These are phyloP conservation scores for Lepidochitona cinerea DNA, from an alignment of 2,888 invertebrate species.

Conservation along the genomic window DNA sequence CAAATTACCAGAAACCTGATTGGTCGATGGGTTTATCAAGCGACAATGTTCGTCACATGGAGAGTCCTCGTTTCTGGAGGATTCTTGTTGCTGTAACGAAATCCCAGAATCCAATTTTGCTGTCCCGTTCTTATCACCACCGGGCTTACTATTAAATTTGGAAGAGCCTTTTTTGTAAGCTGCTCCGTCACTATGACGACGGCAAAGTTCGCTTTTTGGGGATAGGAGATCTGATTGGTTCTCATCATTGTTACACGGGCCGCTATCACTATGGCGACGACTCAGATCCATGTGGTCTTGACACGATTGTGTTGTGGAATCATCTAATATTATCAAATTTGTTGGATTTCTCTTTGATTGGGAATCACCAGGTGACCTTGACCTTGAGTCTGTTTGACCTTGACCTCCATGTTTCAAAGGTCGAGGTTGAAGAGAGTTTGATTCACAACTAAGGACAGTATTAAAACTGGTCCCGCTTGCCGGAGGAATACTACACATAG, in stretches of 20 bases:
- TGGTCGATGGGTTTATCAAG: not conserved
- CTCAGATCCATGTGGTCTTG: not conserved
- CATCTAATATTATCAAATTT: not conserved
- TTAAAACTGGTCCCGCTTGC: not conserved
- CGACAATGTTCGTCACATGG: not conserved
- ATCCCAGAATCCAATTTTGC: not conserved
- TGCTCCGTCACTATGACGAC: not conserved
- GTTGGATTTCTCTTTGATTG: not conserved
- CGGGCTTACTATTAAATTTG: not conserved
- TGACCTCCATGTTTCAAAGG: not conserved
- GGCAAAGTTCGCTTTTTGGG: not conserved
- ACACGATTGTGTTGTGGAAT: not conserved
- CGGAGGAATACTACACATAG: conserved; percentile 10
- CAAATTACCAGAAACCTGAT: not conserved
- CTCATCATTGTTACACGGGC: not conserved
- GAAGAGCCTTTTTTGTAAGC: not conserved
- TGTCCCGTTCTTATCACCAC: not conserved
- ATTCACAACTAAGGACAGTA: conserved; percentile 16
- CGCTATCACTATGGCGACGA: not conserved
- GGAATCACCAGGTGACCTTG: not conserved
- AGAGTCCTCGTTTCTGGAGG: not conserved
- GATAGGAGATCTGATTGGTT: not conserved
- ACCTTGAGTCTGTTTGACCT: not conserved
- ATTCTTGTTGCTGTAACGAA: not conserved
- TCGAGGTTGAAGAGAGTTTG: conserved; percentile 1